Evolutionary conservation across 64 coral and sea anemone genomes (phyloP).

Genomic region (Astreopora myriophthalma): DNA sequence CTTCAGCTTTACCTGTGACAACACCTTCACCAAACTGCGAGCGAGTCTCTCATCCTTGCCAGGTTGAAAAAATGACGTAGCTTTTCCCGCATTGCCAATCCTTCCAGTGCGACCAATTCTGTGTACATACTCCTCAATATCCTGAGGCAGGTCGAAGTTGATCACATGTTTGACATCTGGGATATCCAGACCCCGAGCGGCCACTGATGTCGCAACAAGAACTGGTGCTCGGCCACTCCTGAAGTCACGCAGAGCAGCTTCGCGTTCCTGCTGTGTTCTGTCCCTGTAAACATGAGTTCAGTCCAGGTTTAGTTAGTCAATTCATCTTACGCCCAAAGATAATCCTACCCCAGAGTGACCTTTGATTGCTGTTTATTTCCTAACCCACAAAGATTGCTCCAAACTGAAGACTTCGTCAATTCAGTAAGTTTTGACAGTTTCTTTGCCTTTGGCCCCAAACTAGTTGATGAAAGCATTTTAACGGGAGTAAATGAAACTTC

Average conservation of each 20-base stretch:
- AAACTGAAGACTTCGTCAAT: too few species aligned
- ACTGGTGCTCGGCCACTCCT: conserved; percentile 85
- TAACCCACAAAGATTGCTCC: too few species aligned
- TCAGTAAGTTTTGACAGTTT: too few species aligned
- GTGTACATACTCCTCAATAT: conserved; percentile 95
- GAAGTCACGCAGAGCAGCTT: conserved; percentile 89
- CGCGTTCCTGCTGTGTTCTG: conserved; percentile 91
- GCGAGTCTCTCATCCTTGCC: conserved; percentile 91
- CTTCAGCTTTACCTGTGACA: conserved; percentile 68
- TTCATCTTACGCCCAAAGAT: neutral
- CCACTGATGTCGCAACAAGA: conserved; percentile 94
- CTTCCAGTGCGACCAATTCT: conserved; percentile 95
- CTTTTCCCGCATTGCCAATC: conserved; percentile 92
- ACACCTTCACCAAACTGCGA: conserved; percentile 93
- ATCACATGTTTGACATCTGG: conserved; percentile 95
- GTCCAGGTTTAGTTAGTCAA: too few species aligned
- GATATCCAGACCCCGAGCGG: conserved; percentile 96
- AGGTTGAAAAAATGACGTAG: conserved; percentile 89
- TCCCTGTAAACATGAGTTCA: conserved; percentile 69
- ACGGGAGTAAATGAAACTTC: too few species aligned
- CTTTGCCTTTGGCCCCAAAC: too few species aligned
- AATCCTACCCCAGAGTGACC: neutral
- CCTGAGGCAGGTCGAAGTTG: conserved; percentile 93
- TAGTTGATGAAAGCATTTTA: too few species aligned
- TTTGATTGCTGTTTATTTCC: too few species aligned